Conservation (phyloP, 2,888 invertebrate genomes). For the Dyspetes luteomarginatus region DNA sequence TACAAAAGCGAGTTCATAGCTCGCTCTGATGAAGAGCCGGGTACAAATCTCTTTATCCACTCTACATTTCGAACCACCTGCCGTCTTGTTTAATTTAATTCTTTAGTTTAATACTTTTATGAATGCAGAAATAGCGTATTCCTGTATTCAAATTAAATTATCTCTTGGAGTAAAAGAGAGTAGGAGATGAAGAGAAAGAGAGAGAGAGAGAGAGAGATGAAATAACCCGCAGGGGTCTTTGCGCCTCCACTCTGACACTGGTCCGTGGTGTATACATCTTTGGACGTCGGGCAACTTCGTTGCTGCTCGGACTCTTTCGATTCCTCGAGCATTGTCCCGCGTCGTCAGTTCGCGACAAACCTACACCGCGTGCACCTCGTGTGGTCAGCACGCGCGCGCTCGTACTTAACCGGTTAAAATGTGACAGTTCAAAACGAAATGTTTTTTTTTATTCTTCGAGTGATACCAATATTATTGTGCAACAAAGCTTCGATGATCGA, state of each 20-base stretch:
- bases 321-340: conserved; percentile 73
- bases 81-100: conserved; percentile 44
- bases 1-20: conserved; percentile 19
- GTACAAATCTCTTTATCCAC: conserved; percentile 38
- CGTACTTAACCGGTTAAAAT: conserved; percentile 53
- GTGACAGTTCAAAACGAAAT: conserved; percentile 65
- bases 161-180: conserved; percentile 31
- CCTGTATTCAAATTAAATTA: conserved; percentile 61
- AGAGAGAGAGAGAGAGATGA: conserved; percentile 21
- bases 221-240: conserved; percentile 47
- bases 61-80: background rate
- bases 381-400: conserved; percentile 59
- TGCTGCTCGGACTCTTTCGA: conserved; percentile 75
- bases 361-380: conserved; percentile 74
- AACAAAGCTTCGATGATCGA: background rate
- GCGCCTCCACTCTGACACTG: conserved; percentile 59
- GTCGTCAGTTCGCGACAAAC: conserved; percentile 81
- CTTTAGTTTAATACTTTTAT: conserved; percentile 61
- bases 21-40: background rate
- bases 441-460: background rate
- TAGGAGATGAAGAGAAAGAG: background rate
- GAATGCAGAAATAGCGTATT: conserved; percentile 58
- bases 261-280: conserved; percentile 63
- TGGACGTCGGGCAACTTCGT: conserved; percentile 75
- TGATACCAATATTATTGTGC: background rate